Evolutionary conservation across 2,797 vertebrate species (phyloP).

Genomic region (Notamacropus eugenii): DNA sequence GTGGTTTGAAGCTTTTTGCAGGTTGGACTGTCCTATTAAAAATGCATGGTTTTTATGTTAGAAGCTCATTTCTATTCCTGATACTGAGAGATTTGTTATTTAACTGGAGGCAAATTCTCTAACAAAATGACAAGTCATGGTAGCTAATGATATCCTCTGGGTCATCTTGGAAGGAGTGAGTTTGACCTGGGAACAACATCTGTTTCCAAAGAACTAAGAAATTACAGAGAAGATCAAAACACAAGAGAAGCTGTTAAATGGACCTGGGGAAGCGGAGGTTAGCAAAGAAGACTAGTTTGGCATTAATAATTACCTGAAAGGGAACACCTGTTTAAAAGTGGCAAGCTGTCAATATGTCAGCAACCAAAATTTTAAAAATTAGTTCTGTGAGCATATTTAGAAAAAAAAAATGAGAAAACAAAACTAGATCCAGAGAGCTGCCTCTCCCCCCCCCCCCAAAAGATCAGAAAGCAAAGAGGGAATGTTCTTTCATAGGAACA

Average conservation of each 20-base stretch:
- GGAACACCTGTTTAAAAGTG: slow-evolving; percentile 40
- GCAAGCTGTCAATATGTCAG: slow-evolving; percentile 2
- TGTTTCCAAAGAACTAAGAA: slow-evolving; percentile 34
- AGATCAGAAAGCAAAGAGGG: slow-evolving; percentile 49
- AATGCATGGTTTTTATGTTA: slow-evolving; percentile 47
- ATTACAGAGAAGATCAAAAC: slow-evolving; percentile 37
- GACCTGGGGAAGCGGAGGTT: not conserved
- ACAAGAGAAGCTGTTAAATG: not conserved
- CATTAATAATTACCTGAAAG: not conserved
- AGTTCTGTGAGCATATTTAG: slow-evolving; percentile 48
- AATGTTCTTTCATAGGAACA: slow-evolving; percentile 27
- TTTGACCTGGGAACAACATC: slow-evolving; percentile 49
- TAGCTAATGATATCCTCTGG: slow-evolving; percentile 48
- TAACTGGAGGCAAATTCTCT: slow-evolving; percentile 21
- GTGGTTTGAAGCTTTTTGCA: slow-evolving; percentile 42
- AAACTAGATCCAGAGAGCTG: slow-evolving; percentile 48
- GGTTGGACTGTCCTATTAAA: slow-evolving; percentile 57
- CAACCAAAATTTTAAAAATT: slow-evolving; percentile 55
- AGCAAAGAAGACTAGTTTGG: not conserved
- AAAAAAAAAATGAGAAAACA: slow-evolving; percentile 57
- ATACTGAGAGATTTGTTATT: slow-evolving; percentile 45
- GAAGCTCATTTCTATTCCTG: slow-evolving; percentile 50
- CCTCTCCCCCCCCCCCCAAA: not conserved
- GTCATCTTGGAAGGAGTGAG: slow-evolving; percentile 16
- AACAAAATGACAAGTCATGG: slow-evolving; percentile 12